phyloP scores from a whole-genome alignment of 2,797 vertebrate species.

The Acanthurus tractus region DNA sequence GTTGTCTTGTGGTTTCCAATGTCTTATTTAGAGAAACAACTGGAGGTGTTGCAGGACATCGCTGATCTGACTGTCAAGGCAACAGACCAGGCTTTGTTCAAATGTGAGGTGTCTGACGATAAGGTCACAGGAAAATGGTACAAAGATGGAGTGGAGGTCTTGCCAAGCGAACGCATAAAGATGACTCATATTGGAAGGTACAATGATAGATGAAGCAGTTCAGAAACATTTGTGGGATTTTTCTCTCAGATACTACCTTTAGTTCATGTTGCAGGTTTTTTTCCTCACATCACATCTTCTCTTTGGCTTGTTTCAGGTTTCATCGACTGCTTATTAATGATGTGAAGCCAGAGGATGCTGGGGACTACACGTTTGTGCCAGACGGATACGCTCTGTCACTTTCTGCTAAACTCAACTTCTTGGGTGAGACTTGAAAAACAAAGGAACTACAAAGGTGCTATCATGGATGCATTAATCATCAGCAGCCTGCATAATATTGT shows the following conservation, averaged over 20 bases:
- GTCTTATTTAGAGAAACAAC: conserved; percentile 88
- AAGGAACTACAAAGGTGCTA: conserved; percentile 28
- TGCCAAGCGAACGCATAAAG: conserved; percentile 87
- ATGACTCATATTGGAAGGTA: conserved; percentile 92
- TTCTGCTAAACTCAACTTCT: conserved; percentile 95
- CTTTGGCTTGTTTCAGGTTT: conserved; percentile 79
- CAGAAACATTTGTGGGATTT: not conserved
- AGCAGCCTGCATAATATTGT: conserved; percentile 25
- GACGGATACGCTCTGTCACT: conserved; percentile 93
- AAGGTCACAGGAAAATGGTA: conserved; percentile 95
- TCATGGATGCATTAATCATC: conserved; percentile 22
- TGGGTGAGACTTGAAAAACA: conserved; percentile 84
- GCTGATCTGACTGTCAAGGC: conserved; percentile 93
- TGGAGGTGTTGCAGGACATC: conserved; percentile 93
- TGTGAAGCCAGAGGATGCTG: conserved; percentile 90
- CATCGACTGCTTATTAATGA: conserved; percentile 90
- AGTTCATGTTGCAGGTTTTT: not conserved
- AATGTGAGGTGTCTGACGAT: conserved; percentile 94
- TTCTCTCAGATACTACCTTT: not conserved
- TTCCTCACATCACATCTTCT: not conserved
- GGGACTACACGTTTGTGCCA: conserved; percentile 93
- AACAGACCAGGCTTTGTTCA: conserved; percentile 91
- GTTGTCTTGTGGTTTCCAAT: conserved; percentile 32
- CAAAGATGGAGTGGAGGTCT: conserved; percentile 91
- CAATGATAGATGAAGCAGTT: not conserved